Conservation (phyloP, 1,140 invertebrate species). For the Drosophila neocordata region DNA sequence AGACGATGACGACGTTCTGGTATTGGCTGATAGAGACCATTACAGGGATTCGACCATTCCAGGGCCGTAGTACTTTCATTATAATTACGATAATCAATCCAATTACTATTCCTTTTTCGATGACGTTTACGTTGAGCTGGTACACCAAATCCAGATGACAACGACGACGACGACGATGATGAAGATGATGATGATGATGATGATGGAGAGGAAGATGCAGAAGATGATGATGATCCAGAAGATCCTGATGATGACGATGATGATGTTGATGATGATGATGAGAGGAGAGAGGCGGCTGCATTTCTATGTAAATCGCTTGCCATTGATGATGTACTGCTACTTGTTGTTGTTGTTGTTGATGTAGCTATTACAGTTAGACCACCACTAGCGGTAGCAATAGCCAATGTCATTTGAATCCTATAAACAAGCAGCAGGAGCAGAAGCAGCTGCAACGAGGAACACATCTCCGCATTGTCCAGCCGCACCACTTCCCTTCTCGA, state of each 20-base stretch:
- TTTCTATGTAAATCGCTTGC: neutral
- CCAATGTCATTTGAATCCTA: conserved; percentile 35
- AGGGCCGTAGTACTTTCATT: conserved; percentile 67
- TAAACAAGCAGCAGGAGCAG: conserved; percentile 45
- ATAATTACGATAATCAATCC: conserved; percentile 70
- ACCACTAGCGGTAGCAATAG: conserved; percentile 48
- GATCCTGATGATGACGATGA: neutral
- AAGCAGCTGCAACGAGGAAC: conserved; percentile 53
- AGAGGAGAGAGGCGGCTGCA: conserved; percentile 2
- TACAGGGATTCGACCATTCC: conserved; percentile 78
- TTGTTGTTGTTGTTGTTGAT: conserved; percentile 31
- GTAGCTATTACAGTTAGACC: conserved; percentile 52
- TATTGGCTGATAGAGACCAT: conserved; percentile 58
- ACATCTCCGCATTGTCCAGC: conserved; percentile 54
- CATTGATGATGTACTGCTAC: conserved; percentile 15
- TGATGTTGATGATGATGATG: conserved; percentile 15
- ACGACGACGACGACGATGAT: neutral
- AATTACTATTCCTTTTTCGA: conserved; percentile 75
- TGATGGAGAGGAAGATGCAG: neutral
- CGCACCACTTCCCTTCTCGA: conserved; percentile 16
- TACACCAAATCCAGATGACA: neutral
- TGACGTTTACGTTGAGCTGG: conserved; percentile 61
- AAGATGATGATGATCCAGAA: neutral
- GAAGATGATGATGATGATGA: neutral
- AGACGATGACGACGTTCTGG: conserved; percentile 46